Base-by-base conservation (phyloP, 1,140 invertebrate species). In the Hylyphantes graminicola region DNA sequence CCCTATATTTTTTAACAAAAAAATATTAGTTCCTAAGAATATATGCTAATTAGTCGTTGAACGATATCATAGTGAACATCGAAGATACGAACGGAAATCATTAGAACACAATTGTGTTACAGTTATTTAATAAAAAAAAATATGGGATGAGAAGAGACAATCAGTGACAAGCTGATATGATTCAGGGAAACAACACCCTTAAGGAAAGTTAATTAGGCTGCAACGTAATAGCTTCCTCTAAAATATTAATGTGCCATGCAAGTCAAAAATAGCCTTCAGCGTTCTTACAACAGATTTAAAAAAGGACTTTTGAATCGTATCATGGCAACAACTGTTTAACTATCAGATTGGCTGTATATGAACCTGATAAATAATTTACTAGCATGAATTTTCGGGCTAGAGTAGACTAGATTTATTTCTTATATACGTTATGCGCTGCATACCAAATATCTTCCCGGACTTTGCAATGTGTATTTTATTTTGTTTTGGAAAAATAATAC, bases 151-250 rank as follows among this genome's bases (percentile, higher is more conserved):
- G 35, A 35, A 35, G 35, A 35, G 35, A 35, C 35, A 35, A 2
- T 35, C 35, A 35, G 35, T 35, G 35, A 35, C 35, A 35, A 35
- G 35, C 35, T 35, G 35, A 35, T 35, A 35, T 35, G 35, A 35
- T 35, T 35, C 35, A 70, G n/a, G 13, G 50, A 17, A 54, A 53
- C 50, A 70, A 70, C 68, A 70, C 68, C 50, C 15, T 70, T 9
- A 35, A 70, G 50, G 50, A 51, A 70, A 70, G 68, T 70, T 70
- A 54, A 70, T 70, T 70, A 17, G 35, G 50, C 11, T 53, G 50
- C 68, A 54, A 53, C 68, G 48, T 70, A 70, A 70, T 70, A 70
- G 54, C 68, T 70, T 70, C 68, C 51, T 70, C 68, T 70, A 53
- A 48, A 51, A 11, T 70, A 70, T 70, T 48, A 53, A 51, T 70